Base-by-base conservation (phyloP, 2,113 vertebrate genomes). In the Sinocyclocheilus grahami region DNA sequence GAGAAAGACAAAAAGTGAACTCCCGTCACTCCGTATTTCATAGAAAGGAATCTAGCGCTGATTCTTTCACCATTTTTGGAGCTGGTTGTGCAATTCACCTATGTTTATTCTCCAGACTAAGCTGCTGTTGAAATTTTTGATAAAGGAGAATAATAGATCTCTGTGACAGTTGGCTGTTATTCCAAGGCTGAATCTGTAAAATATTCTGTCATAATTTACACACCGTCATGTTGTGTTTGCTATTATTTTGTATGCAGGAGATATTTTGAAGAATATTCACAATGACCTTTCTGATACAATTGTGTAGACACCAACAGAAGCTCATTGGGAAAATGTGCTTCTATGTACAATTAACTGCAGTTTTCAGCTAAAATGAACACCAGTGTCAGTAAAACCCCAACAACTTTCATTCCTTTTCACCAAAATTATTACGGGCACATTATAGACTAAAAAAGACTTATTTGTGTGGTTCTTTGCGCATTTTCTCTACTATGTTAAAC, bases 11-110 rank as follows among this genome's bases (percentile, higher is more conserved):
- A 72, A 87, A 83, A 83, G 78, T 75, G 8, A 86, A 86, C 30
- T 46, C n/a, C 58, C 55, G 48, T 82, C 67, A 86, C 33, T 83
- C 60, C 78, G 77, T 78, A 87, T 87, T 83, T 80, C 42, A 84
- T 53, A 53, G 39, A 24, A 58, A 65, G 27, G 10, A 16, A 80
- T 71, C 22, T 13, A 18, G 33, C 7, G 42, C 11, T 27, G 62
- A 69, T 33, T 18, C 30, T 65, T 65, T 13, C 4, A 27, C 67
- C 24, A 37, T 18, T 71, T 37, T 71, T 71, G 2, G 8, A 33
- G 65, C 65, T 18, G 30, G 65, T 37, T 69, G 65, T 69, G 65
- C 65, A 18, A 18, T 33, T 37, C 30, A 37, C 67, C 30, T 4
- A 37, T 9, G 3, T 16, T 33, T 18, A 18, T 9, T 69, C 18